phyloP scores from a whole-genome alignment of 2,888 invertebrate species.

The Blastobasis lacticolella region DNA sequence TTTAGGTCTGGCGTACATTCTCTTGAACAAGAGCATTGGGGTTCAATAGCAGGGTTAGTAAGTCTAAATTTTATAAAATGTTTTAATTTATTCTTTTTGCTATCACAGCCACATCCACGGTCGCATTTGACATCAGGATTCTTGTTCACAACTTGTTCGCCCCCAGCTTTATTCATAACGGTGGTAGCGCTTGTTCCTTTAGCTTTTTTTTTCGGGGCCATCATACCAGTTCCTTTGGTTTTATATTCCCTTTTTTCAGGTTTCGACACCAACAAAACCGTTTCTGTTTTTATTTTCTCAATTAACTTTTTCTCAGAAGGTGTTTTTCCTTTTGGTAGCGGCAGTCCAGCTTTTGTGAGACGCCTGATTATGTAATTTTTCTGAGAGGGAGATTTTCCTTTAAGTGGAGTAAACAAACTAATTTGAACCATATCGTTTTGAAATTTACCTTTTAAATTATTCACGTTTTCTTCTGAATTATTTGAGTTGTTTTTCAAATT shows the following conservation, averaged over 20 bases:
- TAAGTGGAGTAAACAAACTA: too few relatives aligned
- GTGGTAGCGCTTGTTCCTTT: conserved; percentile 25
- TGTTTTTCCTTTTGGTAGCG: too few relatives aligned
- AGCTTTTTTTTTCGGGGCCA: conserved; percentile 1
- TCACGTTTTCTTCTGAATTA: too few relatives aligned
- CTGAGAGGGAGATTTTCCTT: too few relatives aligned
- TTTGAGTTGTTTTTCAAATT: too few relatives aligned
- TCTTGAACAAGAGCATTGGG: not conserved
- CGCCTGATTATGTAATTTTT: too few relatives aligned
- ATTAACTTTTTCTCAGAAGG: too few relatives aligned
- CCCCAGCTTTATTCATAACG: conserved; percentile 28
- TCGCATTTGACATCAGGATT: conserved; percentile 38
- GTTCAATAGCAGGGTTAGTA: conserved; percentile 41
- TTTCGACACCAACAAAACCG: conserved; percentile 11
- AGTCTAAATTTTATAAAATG: conserved; percentile 43
- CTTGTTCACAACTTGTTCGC: conserved; percentile 36
- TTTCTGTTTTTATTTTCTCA: too few relatives aligned
- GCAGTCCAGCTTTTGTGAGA: too few relatives aligned
- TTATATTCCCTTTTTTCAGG: conserved; percentile 23
- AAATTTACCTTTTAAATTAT: too few relatives aligned
- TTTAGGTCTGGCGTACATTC: not conserved
- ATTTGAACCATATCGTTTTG: too few relatives aligned
- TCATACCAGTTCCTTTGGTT: conserved; percentile 14
- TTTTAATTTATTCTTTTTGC: conserved; percentile 53
- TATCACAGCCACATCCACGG: conserved; percentile 48